Conservation (phyloP, 2,888 invertebrate genomes). For the Aporophyla nigra region DNA sequence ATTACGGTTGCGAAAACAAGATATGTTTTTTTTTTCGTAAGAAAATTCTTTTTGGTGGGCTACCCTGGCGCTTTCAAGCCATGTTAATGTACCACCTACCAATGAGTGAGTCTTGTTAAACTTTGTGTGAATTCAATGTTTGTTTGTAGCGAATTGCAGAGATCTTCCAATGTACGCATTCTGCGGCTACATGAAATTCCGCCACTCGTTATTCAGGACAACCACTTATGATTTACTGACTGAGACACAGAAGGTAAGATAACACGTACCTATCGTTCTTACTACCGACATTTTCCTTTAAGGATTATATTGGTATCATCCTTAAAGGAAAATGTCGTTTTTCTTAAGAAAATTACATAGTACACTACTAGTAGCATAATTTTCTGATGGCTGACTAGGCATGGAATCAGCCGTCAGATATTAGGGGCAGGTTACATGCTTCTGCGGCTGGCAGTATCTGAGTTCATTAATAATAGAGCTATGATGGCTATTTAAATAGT, state of each 20-base stretch:
- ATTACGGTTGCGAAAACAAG: no score
- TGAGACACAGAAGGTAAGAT: constrained; percentile 90
- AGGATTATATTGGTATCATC: neutral
- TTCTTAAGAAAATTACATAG: neutral
- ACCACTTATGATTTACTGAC: constrained; percentile 92
- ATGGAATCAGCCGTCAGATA: no score
- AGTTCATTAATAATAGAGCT: neutral
- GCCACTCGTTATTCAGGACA: constrained; percentile 89
- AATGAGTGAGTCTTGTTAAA: neutral
- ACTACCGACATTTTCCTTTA: neutral
- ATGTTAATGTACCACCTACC: neutral
- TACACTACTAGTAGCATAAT: neutral
- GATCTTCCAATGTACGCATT: constrained; percentile 92
- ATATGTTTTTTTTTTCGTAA: no score
- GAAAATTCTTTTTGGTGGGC: no score
- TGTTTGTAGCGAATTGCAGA: constrained; percentile 82
- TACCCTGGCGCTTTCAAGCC: neutral
- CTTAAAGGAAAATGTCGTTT: neutral
- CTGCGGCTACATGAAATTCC: constrained; percentile 92
- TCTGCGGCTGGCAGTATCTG: neutral
- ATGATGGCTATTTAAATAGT: neutral
- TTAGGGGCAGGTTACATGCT: neutral
- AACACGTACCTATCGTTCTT: neutral
- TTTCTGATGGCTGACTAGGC: neutral
- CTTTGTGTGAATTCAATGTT: no score